A percentile compares a stretch with the other conserved stretches of the same genome.
Conservation (phyloP, 2,797 vertebrate species). For the Pelodytes ibericus region DNA sequence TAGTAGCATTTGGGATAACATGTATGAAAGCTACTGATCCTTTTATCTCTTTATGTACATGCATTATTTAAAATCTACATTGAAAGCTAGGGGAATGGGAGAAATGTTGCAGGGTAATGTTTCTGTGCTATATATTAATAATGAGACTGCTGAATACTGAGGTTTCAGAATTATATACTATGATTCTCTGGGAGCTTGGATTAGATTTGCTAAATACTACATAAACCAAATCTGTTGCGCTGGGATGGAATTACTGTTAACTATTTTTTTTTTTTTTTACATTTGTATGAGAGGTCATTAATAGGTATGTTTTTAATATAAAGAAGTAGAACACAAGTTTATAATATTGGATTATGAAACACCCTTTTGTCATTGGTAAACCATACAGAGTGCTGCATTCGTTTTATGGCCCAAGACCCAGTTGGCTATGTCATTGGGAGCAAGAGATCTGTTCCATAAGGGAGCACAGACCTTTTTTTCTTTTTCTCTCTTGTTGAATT, state of each 20-base stretch:
- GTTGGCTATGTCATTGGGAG: too few relatives aligned
- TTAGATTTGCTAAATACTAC: background rate
- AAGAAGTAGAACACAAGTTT: too few relatives aligned
- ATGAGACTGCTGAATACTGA: slow-evolving; percentile 43
- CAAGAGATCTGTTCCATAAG: too few relatives aligned
- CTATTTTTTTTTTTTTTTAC: slow-evolving; percentile 1
- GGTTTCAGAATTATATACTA: slow-evolving; percentile 1
- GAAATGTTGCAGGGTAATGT: slow-evolving; percentile 35
- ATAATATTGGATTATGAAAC: too few relatives aligned
- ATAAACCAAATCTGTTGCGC: background rate
- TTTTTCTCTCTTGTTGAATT: too few relatives aligned
- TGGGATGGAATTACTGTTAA: slow-evolving; percentile 21
- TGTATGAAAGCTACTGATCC: slow-evolving; percentile 16
- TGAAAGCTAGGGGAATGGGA: slow-evolving; percentile 28
- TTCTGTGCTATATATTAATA: slow-evolving; percentile 49
- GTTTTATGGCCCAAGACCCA: too few relatives aligned
- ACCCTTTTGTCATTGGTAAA: too few relatives aligned
- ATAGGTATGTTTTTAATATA: background rate
- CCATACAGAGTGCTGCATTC: too few relatives aligned
- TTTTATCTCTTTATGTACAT: slow-evolving; percentile 46
- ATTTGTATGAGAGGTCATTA: background rate
- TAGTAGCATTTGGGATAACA: slow-evolving; percentile 28
- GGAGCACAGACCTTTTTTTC: too few relatives aligned
- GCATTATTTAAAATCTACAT: slow-evolving; percentile 45
- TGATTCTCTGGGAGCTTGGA: slow-evolving; percentile 2